Conservation (phyloP, 2,888 invertebrate species). For the Tetropium fuscum region DNA sequence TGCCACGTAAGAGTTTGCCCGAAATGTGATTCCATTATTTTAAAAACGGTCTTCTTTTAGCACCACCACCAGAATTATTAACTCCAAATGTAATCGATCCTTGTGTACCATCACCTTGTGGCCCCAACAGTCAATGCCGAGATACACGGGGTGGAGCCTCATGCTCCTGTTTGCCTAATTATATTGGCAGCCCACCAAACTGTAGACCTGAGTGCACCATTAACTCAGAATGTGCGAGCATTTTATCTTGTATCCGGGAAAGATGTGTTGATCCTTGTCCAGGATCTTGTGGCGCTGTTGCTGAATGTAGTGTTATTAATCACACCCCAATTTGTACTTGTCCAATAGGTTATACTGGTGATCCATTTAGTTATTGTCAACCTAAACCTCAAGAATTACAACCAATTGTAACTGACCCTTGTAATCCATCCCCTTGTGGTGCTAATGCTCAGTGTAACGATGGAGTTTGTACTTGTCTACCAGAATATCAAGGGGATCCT, state of each 20-base stretch:
- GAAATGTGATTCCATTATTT: not conserved
- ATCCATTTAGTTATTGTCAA: slow-evolving; percentile 49
- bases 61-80: slow-evolving; percentile 8
- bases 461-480: slow-evolving; percentile 76
- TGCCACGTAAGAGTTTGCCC: slow-evolving; percentile 43
- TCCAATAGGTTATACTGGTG: slow-evolving; percentile 66
- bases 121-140: slow-evolving; percentile 75
- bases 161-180: slow-evolving; percentile 78
- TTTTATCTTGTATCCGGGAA: slow-evolving; percentile 63
- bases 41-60: slow-evolving; percentile 11
- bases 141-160: slow-evolving; percentile 74
- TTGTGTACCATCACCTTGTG: slow-evolving; percentile 82
- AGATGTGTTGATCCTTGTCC: slow-evolving; percentile 68
- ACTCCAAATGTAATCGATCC: slow-evolving; percentile 67
- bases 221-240: slow-evolving; percentile 75
- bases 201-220: slow-evolving; percentile 81
- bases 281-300: slow-evolving; percentile 69
- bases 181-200: slow-evolving; percentile 78
- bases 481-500: slow-evolving; percentile 79
- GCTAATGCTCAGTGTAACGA: slow-evolving; percentile 78
- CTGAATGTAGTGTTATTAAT: slow-evolving; percentile 68
- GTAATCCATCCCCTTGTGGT: slow-evolving; percentile 72
- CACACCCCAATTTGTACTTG: slow-evolving; percentile 82
- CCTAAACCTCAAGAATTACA: slow-evolving; percentile 61
- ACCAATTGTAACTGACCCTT: slow-evolving; percentile 58